phyloP scores from a whole-genome alignment of 35 echinoderm and acorn worm genomes.

The Stichopus chloronotus region DNA sequence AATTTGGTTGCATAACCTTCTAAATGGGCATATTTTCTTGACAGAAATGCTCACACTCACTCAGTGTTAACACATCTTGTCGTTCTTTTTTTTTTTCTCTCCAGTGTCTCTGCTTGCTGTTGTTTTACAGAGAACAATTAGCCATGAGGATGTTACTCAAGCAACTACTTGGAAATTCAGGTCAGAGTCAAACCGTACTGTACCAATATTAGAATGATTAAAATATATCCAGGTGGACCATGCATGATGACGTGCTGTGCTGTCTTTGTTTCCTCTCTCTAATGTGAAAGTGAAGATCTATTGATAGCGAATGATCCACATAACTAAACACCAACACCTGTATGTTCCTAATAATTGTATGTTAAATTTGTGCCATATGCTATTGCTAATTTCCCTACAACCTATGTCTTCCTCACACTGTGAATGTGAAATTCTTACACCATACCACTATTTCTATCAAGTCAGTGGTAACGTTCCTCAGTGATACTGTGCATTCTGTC shows the following conservation, averaged over 20 bases:
- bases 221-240: background rate
- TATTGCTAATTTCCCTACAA: too few species aligned
- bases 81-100: background rate
- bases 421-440: too few species aligned
- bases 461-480: too few species aligned
- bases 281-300: background rate
- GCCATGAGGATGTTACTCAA: background rate
- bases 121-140: background rate
- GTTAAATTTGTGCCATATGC: too few species aligned
- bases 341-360: background rate
- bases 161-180: constrained; percentile 45
- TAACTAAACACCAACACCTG: background rate
- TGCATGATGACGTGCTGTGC: background rate
- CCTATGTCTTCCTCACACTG: too few species aligned
- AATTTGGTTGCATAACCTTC: too few species aligned
- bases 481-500: too few species aligned
- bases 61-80: background rate
- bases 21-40: too few species aligned
- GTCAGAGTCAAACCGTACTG: background rate
- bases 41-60: background rate
- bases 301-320: background rate
- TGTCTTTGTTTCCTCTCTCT: background rate
- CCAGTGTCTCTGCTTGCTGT: constrained; percentile 6
- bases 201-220: background rate
- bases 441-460: too few species aligned